These are phyloP conservation scores for Tonatia bakeri DNA, from an alignment of 2,113 vertebrate genomes.

Conservation along the genomic window DNA sequence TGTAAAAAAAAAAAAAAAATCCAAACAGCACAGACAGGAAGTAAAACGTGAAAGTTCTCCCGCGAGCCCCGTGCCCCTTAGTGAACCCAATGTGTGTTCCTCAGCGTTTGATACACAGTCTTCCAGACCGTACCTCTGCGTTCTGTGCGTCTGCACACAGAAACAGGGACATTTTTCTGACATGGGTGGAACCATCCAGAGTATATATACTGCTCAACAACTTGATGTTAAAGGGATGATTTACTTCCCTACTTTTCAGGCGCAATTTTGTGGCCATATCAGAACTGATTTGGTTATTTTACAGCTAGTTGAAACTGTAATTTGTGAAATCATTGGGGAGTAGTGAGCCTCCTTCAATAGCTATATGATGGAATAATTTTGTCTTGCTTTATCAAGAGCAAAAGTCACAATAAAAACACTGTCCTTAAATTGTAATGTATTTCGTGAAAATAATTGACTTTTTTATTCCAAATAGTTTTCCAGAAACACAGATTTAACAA, in stretches of 20 bases:
- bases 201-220: conserved; percentile 22
- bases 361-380: conserved; percentile 44
- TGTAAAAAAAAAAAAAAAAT: neutral
- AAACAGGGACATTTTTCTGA: conserved; percentile 5
- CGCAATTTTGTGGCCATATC: conserved; percentile 61
- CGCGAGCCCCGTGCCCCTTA: neutral
- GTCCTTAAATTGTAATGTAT: conserved; percentile 9
- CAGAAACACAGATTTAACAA: conserved; percentile 35
- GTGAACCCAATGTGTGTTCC: neutral
- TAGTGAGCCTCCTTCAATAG: conserved; percentile 44
- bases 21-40: neutral
- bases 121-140: neutral
- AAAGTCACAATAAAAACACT: conserved; percentile 47
- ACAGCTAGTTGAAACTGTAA: conserved; percentile 55
- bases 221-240: conserved; percentile 58
- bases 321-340: conserved; percentile 56
- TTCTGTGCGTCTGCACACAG: neutral
- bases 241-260: conserved; percentile 41
- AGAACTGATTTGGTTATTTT: conserved; percentile 66
- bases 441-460: conserved; percentile 48
- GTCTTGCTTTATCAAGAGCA: conserved; percentile 41
- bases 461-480: conserved; percentile 43
- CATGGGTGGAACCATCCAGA: conserved; percentile 31
- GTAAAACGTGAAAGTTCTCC: neutral
- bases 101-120: neutral